These are phyloP conservation scores for Graptemys geographica DNA, from an alignment of 2,797 vertebrate genomes.

Conservation along the genomic window DNA sequence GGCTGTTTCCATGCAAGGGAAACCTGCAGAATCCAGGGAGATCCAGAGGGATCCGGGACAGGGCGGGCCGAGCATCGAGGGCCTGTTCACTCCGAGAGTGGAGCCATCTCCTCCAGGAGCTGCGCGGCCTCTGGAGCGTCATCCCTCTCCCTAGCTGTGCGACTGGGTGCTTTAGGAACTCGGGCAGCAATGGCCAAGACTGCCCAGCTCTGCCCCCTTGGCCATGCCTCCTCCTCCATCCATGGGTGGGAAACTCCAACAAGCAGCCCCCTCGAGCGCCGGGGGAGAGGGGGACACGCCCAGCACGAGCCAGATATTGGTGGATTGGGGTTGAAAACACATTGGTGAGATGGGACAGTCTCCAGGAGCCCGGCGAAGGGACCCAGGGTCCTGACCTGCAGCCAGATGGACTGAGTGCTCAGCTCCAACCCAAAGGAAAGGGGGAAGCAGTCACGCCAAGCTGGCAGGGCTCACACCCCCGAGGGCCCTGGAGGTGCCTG, in stretches of 20 bases:
- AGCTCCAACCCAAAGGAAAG: not conserved
- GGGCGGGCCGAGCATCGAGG: fast-evolving
- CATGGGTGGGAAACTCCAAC: not conserved
- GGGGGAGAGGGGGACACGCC: fast-evolving
- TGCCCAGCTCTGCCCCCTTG: not conserved
- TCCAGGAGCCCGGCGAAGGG: fast-evolving
- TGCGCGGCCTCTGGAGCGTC: fast-evolving
- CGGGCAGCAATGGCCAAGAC: not conserved
- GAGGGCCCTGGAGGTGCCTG: not conserved
- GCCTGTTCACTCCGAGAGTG: not conserved
- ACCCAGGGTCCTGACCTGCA: not conserved
- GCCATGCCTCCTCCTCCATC: not conserved
- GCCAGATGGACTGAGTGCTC: not conserved
- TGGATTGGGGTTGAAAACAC: not conserved
- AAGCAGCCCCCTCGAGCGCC: not conserved
- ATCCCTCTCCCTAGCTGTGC: not conserved
- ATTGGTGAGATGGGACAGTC: not conserved
- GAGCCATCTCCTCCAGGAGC: not conserved
- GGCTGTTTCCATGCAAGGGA: fast-evolving
- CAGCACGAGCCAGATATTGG: fast-evolving
- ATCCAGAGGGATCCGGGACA: fast-evolving
- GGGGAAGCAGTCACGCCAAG: not conserved
- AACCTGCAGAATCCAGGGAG: not conserved
- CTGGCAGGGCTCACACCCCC: not conserved
- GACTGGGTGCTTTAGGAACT: not conserved